Evolutionary conservation across 1,140 invertebrate genomes (phyloP), one percentile per base, ranked within the genome.

Genomic region (Drosophila kanapiae): DNA sequence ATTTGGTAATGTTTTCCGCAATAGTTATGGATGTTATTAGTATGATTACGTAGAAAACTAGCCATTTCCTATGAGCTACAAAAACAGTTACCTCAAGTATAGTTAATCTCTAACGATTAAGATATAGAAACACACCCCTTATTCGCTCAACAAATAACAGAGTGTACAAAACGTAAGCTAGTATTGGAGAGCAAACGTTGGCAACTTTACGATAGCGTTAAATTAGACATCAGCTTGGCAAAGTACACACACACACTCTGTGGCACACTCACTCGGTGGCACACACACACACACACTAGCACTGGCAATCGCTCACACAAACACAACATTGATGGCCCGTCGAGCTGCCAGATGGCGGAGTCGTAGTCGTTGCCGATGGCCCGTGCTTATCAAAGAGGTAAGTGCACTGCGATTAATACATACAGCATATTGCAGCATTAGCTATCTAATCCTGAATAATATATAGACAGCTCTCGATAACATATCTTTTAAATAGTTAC

Each of bases 141-240:
- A 38, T 6, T 9, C 16, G 9, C 2, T 10, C 33, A n/a, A 18
- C 10, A 16, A 27, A 35, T 7, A 16, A 33, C 16, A 54, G 33
- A 8, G 56, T 59, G 18, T 42, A 23, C 11, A 7, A n/a, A 31
- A 11, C 13, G n/a, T n/a, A 29, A 54, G 56, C 6, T 48, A 49
- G 10, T n/a, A 48, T 42, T 71, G 33, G 37, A 70, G 49, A 62
- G 80, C 80, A 88, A 84, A 53, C 61, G 69, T 78, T 85, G 75
- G 47, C 78, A 85, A 85, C 75, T 72, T 82, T 79, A 58, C 81
- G 85, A 90, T 85, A 85, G 85, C 86, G 85, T 90, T 90, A 88
- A 88, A 88, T 88, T 88, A 88, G 85, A 88, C 85, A 88, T 90
- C 85, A 85, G 79, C 81, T 90, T 88, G 81, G 85, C 51, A 72